Evolutionary conservation across 2,888 invertebrate genomes (phyloP).

Genomic region (Sinhomidia bicolor): DNA sequence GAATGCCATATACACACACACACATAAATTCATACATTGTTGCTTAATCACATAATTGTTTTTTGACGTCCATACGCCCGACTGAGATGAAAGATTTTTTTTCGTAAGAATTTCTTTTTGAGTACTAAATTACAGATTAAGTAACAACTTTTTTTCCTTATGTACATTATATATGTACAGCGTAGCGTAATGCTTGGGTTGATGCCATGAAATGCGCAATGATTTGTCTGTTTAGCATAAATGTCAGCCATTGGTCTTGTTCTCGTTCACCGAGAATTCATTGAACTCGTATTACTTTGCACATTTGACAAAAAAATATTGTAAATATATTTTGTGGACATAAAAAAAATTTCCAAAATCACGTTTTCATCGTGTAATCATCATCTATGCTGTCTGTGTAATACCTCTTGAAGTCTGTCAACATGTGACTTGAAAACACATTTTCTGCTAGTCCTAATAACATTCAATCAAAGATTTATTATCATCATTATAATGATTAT

Average conservation of each 20-base stretch:
- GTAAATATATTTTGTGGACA: neutral
- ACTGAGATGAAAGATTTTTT: neutral
- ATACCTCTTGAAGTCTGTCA: neutral
- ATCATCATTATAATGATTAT: neutral
- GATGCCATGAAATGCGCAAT: neutral
- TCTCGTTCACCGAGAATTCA: neutral
- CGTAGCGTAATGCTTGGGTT: neutral
- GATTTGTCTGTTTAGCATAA: neutral
- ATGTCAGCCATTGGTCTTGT: neutral
- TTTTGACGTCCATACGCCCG: neutral
- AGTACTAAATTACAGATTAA: neutral
- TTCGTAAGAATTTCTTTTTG: too few relatives aligned
- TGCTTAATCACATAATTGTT: neutral
- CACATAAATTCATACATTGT: neutral
- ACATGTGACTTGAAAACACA: slow-evolving; percentile 43
- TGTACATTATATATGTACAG: too few relatives aligned
- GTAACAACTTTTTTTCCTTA: neutral
- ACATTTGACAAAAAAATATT: neutral
- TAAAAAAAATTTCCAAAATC: slow-evolving; percentile 4
- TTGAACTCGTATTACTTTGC: slow-evolving; percentile 1
- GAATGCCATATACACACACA: neutral
- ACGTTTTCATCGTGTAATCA: slow-evolving; percentile 28
- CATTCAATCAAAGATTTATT: neutral
- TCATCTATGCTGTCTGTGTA: neutral
- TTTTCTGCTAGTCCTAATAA: neutral